phyloP scores from a whole-genome alignment of 2,888 invertebrate genomes.

The Carcina quercana region DNA sequence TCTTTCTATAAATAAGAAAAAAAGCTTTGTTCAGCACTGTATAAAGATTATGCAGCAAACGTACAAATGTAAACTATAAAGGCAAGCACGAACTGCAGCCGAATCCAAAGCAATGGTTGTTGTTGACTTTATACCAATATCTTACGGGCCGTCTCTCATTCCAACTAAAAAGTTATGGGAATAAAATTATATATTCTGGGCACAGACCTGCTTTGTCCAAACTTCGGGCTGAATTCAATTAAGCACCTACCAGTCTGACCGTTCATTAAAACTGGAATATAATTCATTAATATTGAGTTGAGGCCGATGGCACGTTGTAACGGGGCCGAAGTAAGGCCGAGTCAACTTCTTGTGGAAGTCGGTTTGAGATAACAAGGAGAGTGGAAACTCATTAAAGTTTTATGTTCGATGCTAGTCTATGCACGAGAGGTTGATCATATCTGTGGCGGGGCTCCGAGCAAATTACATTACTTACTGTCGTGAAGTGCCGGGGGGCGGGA shows the following conservation, averaged over 20 bases:
- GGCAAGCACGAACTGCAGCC: too few species aligned
- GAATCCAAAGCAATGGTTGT: too few species aligned
- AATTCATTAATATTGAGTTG: slow-evolving; percentile 48
- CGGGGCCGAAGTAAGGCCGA: slow-evolving; percentile 47
- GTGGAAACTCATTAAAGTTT: slow-evolving; percentile 68
- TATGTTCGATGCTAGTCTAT: slow-evolving; percentile 40
- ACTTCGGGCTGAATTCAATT: slow-evolving; percentile 35
- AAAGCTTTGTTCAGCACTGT: too few species aligned
- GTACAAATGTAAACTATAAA: too few species aligned
- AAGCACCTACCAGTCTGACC: slow-evolving; percentile 28
- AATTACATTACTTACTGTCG: slow-evolving; percentile 39
- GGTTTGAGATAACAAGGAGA: slow-evolving; percentile 58
- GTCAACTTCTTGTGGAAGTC: slow-evolving; percentile 44
- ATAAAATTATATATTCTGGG: too few species aligned
- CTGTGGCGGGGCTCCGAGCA: slow-evolving; percentile 30
- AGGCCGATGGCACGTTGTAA: too few species aligned
- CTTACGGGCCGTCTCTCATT: too few species aligned
- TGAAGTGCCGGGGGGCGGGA: slow-evolving; percentile 22
- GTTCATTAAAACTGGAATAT: slow-evolving; percentile 53
- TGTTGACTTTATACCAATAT: too few species aligned
- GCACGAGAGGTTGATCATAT: slow-evolving; percentile 43
- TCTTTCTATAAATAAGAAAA: too few species aligned
- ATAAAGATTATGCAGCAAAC: too few species aligned
- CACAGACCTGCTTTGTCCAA: slow-evolving; percentile 20
- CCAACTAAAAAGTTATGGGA: too few species aligned